Conservation (phyloP, 2,888 invertebrate species). For the Noctua comes region DNA sequence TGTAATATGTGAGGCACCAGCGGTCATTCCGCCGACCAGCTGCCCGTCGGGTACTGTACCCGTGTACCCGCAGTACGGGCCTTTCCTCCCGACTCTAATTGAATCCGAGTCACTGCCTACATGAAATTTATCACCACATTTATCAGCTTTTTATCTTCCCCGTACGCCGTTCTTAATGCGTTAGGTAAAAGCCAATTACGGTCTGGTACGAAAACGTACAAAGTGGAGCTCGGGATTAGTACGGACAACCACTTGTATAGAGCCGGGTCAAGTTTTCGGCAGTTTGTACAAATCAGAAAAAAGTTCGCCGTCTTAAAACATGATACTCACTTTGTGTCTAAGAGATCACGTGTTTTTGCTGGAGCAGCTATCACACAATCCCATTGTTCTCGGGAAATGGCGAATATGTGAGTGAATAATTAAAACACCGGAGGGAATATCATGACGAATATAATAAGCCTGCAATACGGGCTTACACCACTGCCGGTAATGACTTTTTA, state of each 20-base stretch:
- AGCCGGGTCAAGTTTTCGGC: constrained; percentile 52
- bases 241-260: constrained; percentile 42
- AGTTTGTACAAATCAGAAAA: constrained; percentile 43
- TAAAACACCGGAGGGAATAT: constrained; percentile 48
- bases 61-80: constrained; percentile 56
- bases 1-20: constrained; percentile 54
- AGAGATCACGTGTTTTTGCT: constrained; percentile 18
- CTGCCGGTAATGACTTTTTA: constrained; percentile 54
- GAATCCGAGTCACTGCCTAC: constrained; percentile 77
- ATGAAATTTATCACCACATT: constrained; percentile 78
- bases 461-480: constrained; percentile 35
- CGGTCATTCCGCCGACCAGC: constrained; percentile 67
- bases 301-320: constrained; percentile 29
- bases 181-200: constrained; percentile 71
- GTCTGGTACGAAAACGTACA: constrained; percentile 62
- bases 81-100: constrained; percentile 73
- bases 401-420: constrained; percentile 55
- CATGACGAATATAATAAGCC: constrained; percentile 54
- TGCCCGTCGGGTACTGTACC: constrained; percentile 59
- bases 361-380: constrained; percentile 11
- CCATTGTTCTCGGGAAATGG: constrained; percentile 43
- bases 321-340: neutral
- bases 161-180: constrained; percentile 71
- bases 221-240: constrained; percentile 59
- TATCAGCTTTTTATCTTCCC: constrained; percentile 77